Base-by-base conservation (phyloP, 2,797 vertebrate genomes). In the Simalia tracyae region DNA sequence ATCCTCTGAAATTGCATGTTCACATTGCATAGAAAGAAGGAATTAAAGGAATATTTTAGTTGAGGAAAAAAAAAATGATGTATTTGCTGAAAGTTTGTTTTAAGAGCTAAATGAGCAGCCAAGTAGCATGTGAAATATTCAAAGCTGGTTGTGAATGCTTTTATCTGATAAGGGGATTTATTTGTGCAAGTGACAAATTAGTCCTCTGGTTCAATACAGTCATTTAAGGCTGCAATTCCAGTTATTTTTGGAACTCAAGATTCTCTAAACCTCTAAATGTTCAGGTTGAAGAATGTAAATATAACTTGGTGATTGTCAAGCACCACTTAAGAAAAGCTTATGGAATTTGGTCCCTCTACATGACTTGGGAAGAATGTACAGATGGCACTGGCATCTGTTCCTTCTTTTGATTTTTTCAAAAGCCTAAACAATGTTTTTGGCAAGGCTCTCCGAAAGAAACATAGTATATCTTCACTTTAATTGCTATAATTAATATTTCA, bases 401-500 rank as follows among this genome's bases (percentile, higher is more conserved):
- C 61, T 84, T 76, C 28, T 26, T n/a, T 66, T 68, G 64, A 76
- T 84, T 84, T 72, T 89, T 46, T 42, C 26, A 7, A 5, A 24
- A 28, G 9, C 24, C 63, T 24, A 60, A 42, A 57, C 61, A 89
- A 72, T 81, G 64, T 66, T 66, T 84, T 76, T 56, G 31, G 84
- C 46, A 89, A 56, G 26, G 42, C 14, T 61, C 31, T 85, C 36
- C 68, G 76, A 66, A 89, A 85, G 81, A 86, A 89, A 24, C 1
- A 19, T 72, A 68, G 12, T 46, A 85, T 66, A 59, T 36, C 11
- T 0, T 86, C 81, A 14, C 17, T 64, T 12, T 59, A 89, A 86
- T 15, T 61, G 56, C 24, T 87, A 24, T 50, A 81, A 42, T 87
- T 81, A 87, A 60, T 89, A 59, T 92, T 92, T 86, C 68, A 68